A percentile compares a stretch with the other conserved stretches of the same genome.
Conservation (phyloP, 2,113 vertebrate genomes). For the Dipodomys spectabilis region DNA sequence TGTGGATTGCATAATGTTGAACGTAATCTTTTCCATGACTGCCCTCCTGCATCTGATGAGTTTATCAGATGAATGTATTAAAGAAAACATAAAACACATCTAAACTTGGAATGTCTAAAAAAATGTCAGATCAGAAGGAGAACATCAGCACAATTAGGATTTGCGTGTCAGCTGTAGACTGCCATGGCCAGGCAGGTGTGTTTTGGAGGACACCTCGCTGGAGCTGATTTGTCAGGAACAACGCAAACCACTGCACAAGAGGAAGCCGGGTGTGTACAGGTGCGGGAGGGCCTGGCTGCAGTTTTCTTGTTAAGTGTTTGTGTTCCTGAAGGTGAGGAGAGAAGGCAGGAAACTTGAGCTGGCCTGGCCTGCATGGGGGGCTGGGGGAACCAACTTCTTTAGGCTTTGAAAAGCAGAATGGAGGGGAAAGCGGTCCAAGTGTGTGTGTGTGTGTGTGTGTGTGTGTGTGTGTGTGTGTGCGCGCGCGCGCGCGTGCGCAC, state of each 20-base stretch:
- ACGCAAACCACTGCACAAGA: neutral
- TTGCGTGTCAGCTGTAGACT: neutral
- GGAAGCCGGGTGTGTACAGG: fast-evolving
- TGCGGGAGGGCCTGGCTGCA: too few relatives aligned
- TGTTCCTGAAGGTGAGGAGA: neutral
- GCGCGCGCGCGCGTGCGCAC: too few relatives aligned
- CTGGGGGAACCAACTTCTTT: too few relatives aligned
- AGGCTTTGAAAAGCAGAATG: too few relatives aligned
- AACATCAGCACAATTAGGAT: neutral
- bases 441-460: neutral
- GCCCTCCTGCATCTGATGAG: neutral
- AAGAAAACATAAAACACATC: neutral
- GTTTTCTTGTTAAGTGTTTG: neutral
- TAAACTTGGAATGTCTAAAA: neutral
- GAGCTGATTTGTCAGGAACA: conserved; percentile 3
- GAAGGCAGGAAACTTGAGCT: neutral
- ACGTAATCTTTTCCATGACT: neutral
- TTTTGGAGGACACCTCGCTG: neutral
- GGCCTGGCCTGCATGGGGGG: neutral
- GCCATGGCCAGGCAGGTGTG: neutral
- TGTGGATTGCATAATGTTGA: neutral
- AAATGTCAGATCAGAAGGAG: neutral
- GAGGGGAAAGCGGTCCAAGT: neutral
- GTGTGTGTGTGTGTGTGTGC: too few relatives aligned
- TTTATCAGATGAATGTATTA: neutral